Evolutionary conservation across 2,113 vertebrate species (phyloP).

Genomic region (Spizaetus ornatus): DNA sequence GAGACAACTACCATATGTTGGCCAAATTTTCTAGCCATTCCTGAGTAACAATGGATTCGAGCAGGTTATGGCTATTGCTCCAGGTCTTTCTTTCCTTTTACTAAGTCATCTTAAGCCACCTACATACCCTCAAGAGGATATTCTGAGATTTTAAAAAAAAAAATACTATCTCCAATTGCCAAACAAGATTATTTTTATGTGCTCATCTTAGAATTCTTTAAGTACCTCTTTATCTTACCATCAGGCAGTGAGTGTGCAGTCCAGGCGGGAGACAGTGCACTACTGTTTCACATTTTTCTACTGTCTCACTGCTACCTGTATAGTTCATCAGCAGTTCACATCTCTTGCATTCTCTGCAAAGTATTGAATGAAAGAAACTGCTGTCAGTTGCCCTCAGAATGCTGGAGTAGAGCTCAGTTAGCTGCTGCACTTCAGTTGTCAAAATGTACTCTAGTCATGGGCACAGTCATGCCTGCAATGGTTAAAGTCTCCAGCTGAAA

Average conservation of each 20-base stretch:
- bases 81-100: neutral
- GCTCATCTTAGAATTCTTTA: neutral
- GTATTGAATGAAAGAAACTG: neutral
- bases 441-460: neutral
- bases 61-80: neutral
- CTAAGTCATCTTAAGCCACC: neutral
- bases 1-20: neutral
- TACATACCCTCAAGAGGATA: neutral
- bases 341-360: neutral
- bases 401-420: neutral
- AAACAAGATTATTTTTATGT: neutral
- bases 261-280: neutral
- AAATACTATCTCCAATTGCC: neutral
- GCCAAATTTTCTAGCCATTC: neutral
- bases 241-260: accelerated
- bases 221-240: neutral
- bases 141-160: neutral
- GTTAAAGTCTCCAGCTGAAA: neutral
- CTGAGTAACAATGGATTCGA: neutral
- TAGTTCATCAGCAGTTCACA: neutral
- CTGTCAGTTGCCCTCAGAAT: neutral
- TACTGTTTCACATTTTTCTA: neutral
- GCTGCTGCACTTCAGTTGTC: neutral
- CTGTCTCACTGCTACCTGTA: neutral
- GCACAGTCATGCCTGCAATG: neutral